Conservation (phyloP, 2,888 invertebrate species). For the Heliconius charithonia region DNA sequence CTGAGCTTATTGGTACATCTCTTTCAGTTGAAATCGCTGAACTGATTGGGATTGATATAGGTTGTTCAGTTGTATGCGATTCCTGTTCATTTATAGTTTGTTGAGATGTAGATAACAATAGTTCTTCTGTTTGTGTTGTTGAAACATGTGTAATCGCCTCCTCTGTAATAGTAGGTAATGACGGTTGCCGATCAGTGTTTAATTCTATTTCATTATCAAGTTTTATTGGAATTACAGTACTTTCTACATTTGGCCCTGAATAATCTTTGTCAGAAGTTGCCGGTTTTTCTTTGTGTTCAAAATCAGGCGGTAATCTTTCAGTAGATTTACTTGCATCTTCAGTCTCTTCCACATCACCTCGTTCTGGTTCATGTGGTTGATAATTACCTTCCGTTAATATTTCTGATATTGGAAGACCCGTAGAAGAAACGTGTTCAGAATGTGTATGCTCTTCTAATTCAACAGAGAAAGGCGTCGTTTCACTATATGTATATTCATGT, state of each 20-base stretch:
- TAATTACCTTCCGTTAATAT: constrained; percentile 44
- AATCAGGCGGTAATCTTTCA: constrained; percentile 32
- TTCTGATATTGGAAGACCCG: constrained; percentile 48
- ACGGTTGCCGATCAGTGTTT: constrained; percentile 17
- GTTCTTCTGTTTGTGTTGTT: constrained; percentile 22
- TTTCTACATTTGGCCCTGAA: constrained; percentile 16
- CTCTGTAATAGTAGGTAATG: constrained; percentile 14
- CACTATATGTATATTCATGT: constrained; percentile 41
- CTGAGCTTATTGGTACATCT: constrained; percentile 28
- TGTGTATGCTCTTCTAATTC: constrained; percentile 70
- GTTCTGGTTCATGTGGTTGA: constrained; percentile 48
- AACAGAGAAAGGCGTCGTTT: constrained; percentile 63
- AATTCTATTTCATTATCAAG: constrained; percentile 14
- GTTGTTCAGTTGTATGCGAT: constrained; percentile 37
- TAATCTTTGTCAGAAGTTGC: constrained; percentile 17
- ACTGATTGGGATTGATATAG: constrained; percentile 44
- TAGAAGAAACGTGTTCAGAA: constrained; percentile 54
- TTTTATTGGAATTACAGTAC: constrained; percentile 22
- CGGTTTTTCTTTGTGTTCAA: constrained; percentile 27
- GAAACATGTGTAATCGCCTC: constrained; percentile 22
- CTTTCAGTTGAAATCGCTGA: constrained; percentile 43
- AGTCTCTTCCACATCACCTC: constrained; percentile 51
- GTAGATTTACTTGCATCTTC: constrained; percentile 46
- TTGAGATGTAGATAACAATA: constrained; percentile 40
- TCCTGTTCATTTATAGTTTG: constrained; percentile 40